A percentile compares a stretch with the other conserved stretches of the same genome.
Evolutionary conservation across 2,797 vertebrate genomes (phyloP).

Genomic region (Hippopotamyrus pictus): DNA sequence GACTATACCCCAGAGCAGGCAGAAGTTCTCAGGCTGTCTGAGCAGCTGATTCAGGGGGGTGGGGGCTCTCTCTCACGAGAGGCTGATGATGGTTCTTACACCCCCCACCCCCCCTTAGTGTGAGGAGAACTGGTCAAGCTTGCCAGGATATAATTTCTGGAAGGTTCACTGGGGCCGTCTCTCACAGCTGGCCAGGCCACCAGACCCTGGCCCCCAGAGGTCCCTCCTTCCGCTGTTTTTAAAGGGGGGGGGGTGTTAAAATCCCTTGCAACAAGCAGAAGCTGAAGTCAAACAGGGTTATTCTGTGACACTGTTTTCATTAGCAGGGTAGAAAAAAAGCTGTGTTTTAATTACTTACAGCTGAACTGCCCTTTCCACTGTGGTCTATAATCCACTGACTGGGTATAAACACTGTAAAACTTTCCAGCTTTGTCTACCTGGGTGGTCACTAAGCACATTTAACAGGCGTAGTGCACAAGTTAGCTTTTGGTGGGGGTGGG

Average conservation of each 20-base stretch:
- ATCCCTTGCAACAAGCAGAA: slow-evolving; percentile 19
- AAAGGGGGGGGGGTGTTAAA: neutral
- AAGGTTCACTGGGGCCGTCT: slow-evolving; percentile 25
- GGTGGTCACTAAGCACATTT: slow-evolving; percentile 22
- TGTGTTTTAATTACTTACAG: slow-evolving; percentile 43
- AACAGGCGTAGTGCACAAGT: slow-evolving; percentile 27
- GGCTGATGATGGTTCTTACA: neutral
- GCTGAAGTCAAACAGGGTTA: slow-evolving; percentile 29
- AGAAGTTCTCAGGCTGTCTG: neutral
- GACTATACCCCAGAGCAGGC: neutral
- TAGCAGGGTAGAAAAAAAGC: slow-evolving; percentile 21
- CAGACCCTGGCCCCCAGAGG: slow-evolving; percentile 34
- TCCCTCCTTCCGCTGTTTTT: slow-evolving; percentile 3
- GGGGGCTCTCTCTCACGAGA: slow-evolving; percentile 20
- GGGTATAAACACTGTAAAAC: slow-evolving; percentile 25
- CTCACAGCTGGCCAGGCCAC: slow-evolving; percentile 44
- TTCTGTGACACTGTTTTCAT: slow-evolving; percentile 34
- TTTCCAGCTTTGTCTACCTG: slow-evolving; percentile 27
- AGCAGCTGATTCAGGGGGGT: slow-evolving; percentile 1
- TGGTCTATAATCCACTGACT: slow-evolving; percentile 57
- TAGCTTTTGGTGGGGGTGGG: slow-evolving; percentile 29
- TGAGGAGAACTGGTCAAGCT: neutral
- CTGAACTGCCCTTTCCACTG: slow-evolving; percentile 29
- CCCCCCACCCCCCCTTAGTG: neutral
- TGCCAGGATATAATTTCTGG: slow-evolving; percentile 22